Conservation (phyloP, 2,888 invertebrate species). For the Caenorhabditis wallacei region DNA sequence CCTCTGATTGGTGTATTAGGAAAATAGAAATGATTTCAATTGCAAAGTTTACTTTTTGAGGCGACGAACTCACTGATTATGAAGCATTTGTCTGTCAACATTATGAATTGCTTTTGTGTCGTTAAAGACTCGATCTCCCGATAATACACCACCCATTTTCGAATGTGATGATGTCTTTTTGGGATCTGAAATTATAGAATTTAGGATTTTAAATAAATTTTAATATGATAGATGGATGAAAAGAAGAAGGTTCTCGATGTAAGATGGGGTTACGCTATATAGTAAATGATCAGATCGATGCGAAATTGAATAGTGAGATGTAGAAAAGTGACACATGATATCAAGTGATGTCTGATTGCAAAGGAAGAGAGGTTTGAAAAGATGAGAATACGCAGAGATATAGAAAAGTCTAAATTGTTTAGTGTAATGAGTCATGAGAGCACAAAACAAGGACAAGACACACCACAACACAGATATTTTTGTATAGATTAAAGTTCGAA, state of each 20-base stretch:
- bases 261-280: background rate
- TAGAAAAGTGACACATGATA: constrained; percentile 42
- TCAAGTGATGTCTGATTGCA: constrained; percentile 42
- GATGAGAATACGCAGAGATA: constrained; percentile 20
- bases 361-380: background rate
- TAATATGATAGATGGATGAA: background rate
- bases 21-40: background rate
- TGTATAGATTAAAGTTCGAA: background rate
- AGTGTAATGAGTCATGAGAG: constrained; percentile 27
- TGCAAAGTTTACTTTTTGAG: background rate
- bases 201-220: background rate
- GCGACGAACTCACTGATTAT: constrained; percentile 60
- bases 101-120: constrained; percentile 64
- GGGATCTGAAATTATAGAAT: constrained; percentile 4
- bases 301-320: constrained; percentile 23
- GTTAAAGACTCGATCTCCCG: constrained; percentile 54
- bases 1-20: constrained; percentile 21
- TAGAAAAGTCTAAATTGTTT: constrained; percentile 18
- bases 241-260: background rate
- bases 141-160: constrained; percentile 62
- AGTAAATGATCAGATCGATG: constrained; percentile 11
- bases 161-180: background rate
- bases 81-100: constrained; percentile 60
- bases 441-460: background rate
- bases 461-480: background rate